Percentiles rank a stretch among this genome's conserved stretches.
Evolutionary conservation across 2,797 vertebrate species (phyloP).

Genomic region (Synaphobranchus kaupii): DNA sequence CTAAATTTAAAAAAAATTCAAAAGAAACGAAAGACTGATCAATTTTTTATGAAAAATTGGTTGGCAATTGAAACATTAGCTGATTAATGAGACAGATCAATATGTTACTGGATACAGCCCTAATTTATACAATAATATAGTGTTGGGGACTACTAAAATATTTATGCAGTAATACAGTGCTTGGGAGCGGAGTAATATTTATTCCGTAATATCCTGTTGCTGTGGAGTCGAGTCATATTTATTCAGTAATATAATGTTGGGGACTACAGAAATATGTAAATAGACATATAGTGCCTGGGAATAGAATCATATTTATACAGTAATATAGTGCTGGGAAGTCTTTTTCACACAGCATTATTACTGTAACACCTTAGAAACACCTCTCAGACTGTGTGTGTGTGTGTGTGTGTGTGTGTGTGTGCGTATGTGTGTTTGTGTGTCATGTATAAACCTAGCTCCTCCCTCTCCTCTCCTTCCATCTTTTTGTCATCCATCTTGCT

Average conservation of each 20-base stretch:
- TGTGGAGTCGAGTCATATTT: not conserved
- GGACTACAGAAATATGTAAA: not conserved
- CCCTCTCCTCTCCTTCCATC: not conserved
- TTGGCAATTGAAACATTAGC: not conserved
- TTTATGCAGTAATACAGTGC: not conserved
- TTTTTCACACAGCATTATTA: not conserved
- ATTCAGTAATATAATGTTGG: not conserved
- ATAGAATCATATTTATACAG: not conserved
- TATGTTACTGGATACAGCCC: not conserved
- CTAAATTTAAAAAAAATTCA: not conserved
- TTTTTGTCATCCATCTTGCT: not conserved
- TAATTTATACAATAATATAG: not conserved
- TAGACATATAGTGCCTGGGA: not conserved
- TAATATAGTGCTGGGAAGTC: not conserved
- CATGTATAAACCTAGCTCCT: not conserved
- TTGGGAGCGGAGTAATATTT: not conserved
- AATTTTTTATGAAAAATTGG: not conserved
- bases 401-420: no score
- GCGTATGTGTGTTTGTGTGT: not conserved
- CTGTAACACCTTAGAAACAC: not conserved
- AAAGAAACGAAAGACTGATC: not conserved
- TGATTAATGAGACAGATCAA: not conserved
- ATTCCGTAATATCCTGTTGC: not conserved
- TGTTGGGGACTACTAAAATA: not conserved
- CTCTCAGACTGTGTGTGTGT: not conserved